Conservation (phyloP, 2,888 invertebrate species). For the Corythucha ciliata region DNA sequence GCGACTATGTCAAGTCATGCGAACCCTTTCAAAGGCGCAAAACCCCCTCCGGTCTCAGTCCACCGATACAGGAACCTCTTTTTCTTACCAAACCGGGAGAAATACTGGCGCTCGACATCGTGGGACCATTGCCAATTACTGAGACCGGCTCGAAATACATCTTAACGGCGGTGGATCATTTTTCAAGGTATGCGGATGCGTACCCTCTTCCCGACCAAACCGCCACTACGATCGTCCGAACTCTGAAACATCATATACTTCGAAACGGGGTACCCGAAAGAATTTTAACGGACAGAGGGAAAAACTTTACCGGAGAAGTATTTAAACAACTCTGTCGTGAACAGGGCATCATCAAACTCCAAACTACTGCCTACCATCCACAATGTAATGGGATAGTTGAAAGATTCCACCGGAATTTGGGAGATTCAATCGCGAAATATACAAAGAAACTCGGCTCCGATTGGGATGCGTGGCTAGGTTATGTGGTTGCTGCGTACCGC, state of each 20-base stretch:
- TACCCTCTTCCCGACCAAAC: background rate
- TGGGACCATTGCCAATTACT: background rate
- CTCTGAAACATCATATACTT: background rate
- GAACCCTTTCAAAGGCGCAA: background rate
- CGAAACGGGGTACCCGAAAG: background rate
- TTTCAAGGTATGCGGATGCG: background rate
- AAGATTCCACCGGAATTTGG: slow-evolving; percentile 30
- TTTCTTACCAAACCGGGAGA: background rate
- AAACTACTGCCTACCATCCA: background rate
- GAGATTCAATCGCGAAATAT: background rate
- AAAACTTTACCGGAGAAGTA: background rate
- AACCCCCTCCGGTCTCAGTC: background rate
- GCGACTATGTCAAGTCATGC: background rate
- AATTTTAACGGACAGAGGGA: background rate
- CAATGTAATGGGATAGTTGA: background rate
- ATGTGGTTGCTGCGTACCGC: too few relatives aligned
- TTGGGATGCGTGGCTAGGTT: too few relatives aligned
- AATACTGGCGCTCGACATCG: background rate
- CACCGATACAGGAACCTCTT: background rate
- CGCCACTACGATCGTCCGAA: background rate
- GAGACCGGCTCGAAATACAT: background rate
- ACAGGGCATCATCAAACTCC: background rate
- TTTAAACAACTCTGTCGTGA: background rate
- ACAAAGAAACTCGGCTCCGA: background rate
- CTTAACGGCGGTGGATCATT: background rate